Base-by-base conservation (phyloP, 37 sponge, comb jelly and placozoan genomes). In the Chondrosia reniformis region DNA sequence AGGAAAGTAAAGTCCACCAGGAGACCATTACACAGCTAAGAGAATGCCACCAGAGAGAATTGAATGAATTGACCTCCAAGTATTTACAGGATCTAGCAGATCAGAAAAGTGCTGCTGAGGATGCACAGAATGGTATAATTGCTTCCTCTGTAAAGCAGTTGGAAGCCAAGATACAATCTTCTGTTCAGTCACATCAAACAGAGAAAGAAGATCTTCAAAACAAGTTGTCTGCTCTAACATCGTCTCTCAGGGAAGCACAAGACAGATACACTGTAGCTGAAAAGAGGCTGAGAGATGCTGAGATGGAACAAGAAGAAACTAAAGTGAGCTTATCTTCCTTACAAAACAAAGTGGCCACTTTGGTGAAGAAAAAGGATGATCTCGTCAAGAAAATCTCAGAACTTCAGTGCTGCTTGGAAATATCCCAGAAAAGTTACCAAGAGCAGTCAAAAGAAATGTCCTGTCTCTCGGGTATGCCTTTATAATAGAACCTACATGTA, bases 201-300 rank as follows among this genome's bases (percentile, higher is more conserved):
- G 84, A 74, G 56, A 86, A 81, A 32, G 56, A 67, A 30, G 45
- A 52, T 6, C 81, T 88, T 0, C 67, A 77, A 12, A 31, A 81
- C 10, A 76, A 79, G 58, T 34, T 92, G 4, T 88, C 88, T 13
- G 37, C 38, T 15, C 72, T 92, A 7, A 67, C 88, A 4, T 40
- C 76, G 9, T 83, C 83, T 1, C 73, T 92, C 40, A 58, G 88
- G 21, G 46, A 45, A 25, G 46, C 80, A 3, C 84, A 79, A 52
- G 92, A 92, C 55, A 82, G 76, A 28, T 59, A 84, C 33, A 82
- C 83, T 34, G 76, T 88, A 1, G 54, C 86, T 17, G 80, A 85
- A 34, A 80, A 88, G 67, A 84, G 62, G 30, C 46, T 84, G 63
- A 56, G 58, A 31, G 86, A 82, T 3, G 8, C 88, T 41, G 76